Evolutionary conservation across 2,888 invertebrate species (phyloP).

Genomic region (Villa cingulata): DNA sequence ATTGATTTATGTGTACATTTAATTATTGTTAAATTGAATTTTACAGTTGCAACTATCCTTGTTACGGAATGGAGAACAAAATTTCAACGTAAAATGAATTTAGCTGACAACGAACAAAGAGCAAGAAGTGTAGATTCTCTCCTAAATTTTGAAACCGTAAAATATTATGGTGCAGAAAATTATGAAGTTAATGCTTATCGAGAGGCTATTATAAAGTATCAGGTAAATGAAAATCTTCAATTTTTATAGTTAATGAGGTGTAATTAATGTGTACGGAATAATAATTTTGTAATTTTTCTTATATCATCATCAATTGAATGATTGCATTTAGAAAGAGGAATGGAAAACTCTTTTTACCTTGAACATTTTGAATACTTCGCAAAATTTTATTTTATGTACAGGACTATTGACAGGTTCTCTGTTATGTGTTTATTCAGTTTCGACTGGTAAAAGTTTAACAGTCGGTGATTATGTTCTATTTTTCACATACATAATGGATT

Average conservation of each 20-base stretch:
- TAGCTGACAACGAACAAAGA: constrained; percentile 82
- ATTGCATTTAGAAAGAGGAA: constrained; percentile 59
- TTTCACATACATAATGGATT: constrained; percentile 83
- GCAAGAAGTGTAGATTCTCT: constrained; percentile 91
- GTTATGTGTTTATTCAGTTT: constrained; percentile 78
- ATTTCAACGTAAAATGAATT: constrained; percentile 85
- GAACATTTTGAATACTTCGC: constrained; percentile 78
- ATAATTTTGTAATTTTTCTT: background rate
- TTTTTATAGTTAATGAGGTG: no score
- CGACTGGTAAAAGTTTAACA: constrained; percentile 51
- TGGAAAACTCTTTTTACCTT: constrained; percentile 76
- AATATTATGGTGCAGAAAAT: constrained; percentile 89
- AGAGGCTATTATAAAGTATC: constrained; percentile 71
- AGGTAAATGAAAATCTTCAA: constrained; percentile 47
- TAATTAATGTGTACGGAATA: no score
- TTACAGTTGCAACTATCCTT: constrained; percentile 62
- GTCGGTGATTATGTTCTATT: constrained; percentile 95
- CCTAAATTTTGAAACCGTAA: constrained; percentile 96
- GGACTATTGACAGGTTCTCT: constrained; percentile 79
- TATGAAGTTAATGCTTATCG: constrained; percentile 81
- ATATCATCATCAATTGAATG: constrained; percentile 3
- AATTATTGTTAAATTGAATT: background rate
- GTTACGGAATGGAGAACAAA: constrained; percentile 99
- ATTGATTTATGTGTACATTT: constrained; percentile 5
- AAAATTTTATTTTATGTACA: constrained; percentile 77